These are phyloP conservation scores for Sinocyclocheilus grahami DNA, from an alignment of 2,113 vertebrate species.

Conservation along the genomic window DNA sequence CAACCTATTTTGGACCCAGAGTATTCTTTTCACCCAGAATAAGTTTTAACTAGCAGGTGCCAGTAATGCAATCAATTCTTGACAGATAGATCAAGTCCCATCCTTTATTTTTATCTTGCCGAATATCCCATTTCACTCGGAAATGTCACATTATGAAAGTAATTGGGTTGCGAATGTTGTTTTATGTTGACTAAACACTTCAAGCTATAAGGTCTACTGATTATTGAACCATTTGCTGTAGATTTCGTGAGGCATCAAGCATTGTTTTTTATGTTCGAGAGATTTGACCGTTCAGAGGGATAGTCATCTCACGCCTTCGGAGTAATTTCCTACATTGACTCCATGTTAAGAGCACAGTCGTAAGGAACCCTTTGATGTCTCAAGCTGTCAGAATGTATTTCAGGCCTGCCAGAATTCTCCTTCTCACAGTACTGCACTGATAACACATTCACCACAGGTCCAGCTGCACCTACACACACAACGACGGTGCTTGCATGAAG, in stretches of 20 bases:
- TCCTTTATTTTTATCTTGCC: not conserved
- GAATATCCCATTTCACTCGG: not conserved
- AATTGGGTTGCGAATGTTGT: not conserved
- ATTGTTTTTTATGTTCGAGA: not conserved
- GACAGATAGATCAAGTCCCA: not conserved
- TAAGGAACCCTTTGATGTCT: slow-evolving; percentile 75
- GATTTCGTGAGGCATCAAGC: not conserved
- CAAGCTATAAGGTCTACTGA: slow-evolving; percentile 6
- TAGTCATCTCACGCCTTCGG: slow-evolving; percentile 64
- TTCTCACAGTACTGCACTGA: slow-evolving; percentile 69
- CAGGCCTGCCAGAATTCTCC: slow-evolving; percentile 69
- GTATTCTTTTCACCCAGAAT: not conserved
- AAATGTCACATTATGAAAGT: not conserved
- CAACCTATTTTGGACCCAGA: not conserved
- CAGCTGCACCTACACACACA: slow-evolving; percentile 57
- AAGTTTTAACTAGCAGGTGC: not conserved
- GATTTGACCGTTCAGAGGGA: slow-evolving; percentile 40
- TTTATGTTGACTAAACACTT: not conserved
- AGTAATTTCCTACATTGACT: slow-evolving; percentile 72
- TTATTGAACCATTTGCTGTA: slow-evolving; percentile 17
- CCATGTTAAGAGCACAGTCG: slow-evolving; percentile 67
- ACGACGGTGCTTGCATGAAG: slow-evolving; percentile 29
- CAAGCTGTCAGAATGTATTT: slow-evolving; percentile 75
- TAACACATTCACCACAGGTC: slow-evolving; percentile 70
- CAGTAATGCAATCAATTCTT: not conserved